Conservation (phyloP, 2,113 vertebrate genomes). For the Charadrius vociferus region DNA sequence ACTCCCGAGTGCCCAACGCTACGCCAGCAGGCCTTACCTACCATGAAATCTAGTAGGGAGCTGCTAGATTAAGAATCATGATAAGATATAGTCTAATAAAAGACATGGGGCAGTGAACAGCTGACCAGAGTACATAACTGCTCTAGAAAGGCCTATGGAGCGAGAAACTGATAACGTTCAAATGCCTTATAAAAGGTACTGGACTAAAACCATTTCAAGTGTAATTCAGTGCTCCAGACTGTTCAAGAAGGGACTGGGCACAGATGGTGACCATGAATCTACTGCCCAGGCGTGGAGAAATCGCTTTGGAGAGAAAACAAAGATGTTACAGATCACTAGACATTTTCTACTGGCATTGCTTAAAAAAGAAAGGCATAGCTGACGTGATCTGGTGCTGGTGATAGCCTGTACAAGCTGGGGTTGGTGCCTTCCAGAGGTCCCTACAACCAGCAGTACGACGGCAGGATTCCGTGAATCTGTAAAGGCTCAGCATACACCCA, state of each 20-base stretch:
- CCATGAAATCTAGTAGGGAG: background rate
- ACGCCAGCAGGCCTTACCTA: background rate
- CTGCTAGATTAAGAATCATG: background rate
- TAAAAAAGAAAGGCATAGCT: background rate
- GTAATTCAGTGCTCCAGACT: background rate
- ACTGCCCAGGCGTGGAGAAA: background rate
- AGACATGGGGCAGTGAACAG: background rate
- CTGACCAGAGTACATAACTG: rapidly evolving
- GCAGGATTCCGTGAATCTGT: background rate
- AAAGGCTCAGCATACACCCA: background rate
- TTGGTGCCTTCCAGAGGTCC: background rate
- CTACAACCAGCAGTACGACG: background rate
- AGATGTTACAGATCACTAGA: background rate
- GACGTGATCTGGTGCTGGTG: background rate
- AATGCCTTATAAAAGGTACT: background rate
- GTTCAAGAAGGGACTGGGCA: background rate
- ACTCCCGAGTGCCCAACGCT: background rate
- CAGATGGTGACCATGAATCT: background rate
- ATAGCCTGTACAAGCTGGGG: background rate
- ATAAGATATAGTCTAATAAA: background rate
- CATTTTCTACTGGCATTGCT: background rate
- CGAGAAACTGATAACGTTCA: background rate
- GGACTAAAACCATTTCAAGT: background rate
- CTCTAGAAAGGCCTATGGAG: background rate
- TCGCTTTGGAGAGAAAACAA: background rate